Percentiles rank a stretch among this genome's conserved stretches.
Evolutionary conservation across 2,888 invertebrate species (phyloP).

Genomic region (Octodonta nipae): DNA sequence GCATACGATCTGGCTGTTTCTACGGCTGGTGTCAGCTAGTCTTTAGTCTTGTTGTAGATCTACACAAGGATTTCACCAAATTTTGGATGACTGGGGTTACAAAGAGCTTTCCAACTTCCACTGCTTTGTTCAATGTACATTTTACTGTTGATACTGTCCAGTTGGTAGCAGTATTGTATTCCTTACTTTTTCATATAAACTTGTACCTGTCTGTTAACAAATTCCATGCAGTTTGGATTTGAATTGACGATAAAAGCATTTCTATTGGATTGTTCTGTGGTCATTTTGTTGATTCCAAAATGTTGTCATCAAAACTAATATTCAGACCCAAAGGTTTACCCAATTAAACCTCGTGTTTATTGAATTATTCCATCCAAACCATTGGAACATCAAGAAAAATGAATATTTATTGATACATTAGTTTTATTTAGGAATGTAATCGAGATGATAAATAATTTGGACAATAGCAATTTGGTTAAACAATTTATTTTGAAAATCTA

Average conservation of each 20-base stretch:
- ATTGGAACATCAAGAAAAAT: no score
- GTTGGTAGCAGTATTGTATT: slow-evolving; percentile 39
- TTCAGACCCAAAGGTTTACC: no score
- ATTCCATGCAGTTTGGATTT: slow-evolving; percentile 36
- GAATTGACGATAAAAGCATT: slow-evolving; percentile 5
- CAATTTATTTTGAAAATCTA: no score
- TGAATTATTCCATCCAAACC: no score
- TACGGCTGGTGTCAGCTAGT: slow-evolving; percentile 30
- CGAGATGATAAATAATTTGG: no score
- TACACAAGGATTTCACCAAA: slow-evolving; percentile 36
- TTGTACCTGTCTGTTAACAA: slow-evolving; percentile 43
- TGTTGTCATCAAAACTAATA: no score
- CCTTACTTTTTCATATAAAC: slow-evolving; percentile 45
- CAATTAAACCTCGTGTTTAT: no score
- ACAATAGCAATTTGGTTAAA: no score
- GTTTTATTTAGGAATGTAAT: no score
- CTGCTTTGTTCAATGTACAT: slow-evolving; percentile 39
- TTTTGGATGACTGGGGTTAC: slow-evolving; percentile 39
- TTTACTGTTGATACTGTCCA: slow-evolving; percentile 45
- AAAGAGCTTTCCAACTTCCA: slow-evolving; percentile 39
- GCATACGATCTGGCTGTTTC: slow-evolving; percentile 22
- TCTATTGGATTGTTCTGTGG: slow-evolving; percentile 11
- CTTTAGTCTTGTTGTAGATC: slow-evolving; percentile 35
- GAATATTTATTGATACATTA: no score
- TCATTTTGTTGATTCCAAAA: slow-evolving; percentile 18